Evolutionary conservation across 2,113 vertebrate species (phyloP).

Genomic region (Chloropsis hardwickii): DNA sequence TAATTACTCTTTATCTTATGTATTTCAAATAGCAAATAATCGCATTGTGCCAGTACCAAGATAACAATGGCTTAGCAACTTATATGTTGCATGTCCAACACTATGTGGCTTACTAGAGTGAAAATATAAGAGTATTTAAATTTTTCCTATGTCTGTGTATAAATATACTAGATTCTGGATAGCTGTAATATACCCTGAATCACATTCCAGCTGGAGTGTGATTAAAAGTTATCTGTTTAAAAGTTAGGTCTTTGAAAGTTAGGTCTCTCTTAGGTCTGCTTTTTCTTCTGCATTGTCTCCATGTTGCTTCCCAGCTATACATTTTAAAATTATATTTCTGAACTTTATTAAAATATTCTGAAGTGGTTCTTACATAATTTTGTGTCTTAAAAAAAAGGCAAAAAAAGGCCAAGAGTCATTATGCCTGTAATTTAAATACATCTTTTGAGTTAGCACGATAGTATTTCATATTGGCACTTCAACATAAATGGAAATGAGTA

Average conservation of each 20-base stretch:
- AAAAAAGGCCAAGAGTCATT: not conserved
- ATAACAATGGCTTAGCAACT: not conserved
- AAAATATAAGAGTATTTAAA: not conserved
- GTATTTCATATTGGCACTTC: not conserved
- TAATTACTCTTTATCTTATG: not conserved
- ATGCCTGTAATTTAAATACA: not conserved
- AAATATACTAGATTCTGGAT: not conserved
- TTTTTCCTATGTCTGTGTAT: not conserved
- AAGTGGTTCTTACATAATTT: not conserved
- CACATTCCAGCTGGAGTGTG: not conserved
- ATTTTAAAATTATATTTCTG: not conserved
- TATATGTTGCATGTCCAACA: not conserved
- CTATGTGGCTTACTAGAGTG: not conserved
- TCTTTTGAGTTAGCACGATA: not conserved
- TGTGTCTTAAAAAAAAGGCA: not conserved
- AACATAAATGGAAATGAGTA: not conserved
- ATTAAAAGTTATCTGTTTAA: not conserved
- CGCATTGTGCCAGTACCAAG: not conserved
- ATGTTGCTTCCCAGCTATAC: not conserved
- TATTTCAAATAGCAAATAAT: not conserved
- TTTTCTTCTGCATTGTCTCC: not conserved
- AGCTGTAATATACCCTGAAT: not conserved
- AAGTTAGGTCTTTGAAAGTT: not conserved
- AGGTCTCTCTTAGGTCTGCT: not conserved
- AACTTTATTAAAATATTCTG: not conserved